Conservation (phyloP, 2,888 invertebrate species). For the Pollenia angustigena region DNA sequence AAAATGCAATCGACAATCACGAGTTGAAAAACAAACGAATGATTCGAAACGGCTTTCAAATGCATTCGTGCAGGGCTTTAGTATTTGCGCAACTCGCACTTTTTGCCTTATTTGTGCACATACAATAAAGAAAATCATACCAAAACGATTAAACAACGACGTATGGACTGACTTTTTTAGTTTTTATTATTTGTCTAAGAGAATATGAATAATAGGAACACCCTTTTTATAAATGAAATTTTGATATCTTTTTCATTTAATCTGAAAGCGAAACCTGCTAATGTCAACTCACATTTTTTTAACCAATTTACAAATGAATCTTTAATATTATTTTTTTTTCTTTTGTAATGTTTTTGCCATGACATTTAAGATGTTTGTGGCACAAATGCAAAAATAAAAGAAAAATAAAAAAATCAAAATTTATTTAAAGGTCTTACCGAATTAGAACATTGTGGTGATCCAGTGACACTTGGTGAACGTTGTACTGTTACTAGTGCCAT, state of each 20-base stretch:
- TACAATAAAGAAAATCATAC: slow-evolving; percentile 68
- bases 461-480: slow-evolving; percentile 89
- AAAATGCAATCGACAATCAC: too few relatives aligned
- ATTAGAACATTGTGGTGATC: slow-evolving; percentile 85
- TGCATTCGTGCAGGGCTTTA: too few relatives aligned
- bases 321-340: not conserved
- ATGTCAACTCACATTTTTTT: not conserved
- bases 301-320: slow-evolving; percentile 6
- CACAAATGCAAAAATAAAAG: slow-evolving; percentile 16
- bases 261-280: slow-evolving; percentile 4
- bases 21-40: too few relatives aligned
- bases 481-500: slow-evolving; percentile 91
- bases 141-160: slow-evolving; percentile 60
- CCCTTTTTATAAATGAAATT: slow-evolving; percentile 53
- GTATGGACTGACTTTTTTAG: slow-evolving; percentile 22
- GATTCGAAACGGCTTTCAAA: too few relatives aligned
- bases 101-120: slow-evolving; percentile 77
- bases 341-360: slow-evolving; percentile 46
- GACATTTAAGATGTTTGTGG: slow-evolving; percentile 62
- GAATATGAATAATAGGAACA: slow-evolving; percentile 64
- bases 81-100: slow-evolving; percentile 77
- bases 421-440: slow-evolving; percentile 80
- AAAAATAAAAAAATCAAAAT: slow-evolving; percentile 12
- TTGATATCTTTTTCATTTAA: not conserved
- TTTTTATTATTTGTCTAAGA: slow-evolving; percentile 33